A percentile compares a stretch with the other conserved stretches of the same genome.
Evolutionary conservation across 2,797 vertebrate genomes (phyloP).

Genomic region (Mormyrops attenuatus): DNA sequence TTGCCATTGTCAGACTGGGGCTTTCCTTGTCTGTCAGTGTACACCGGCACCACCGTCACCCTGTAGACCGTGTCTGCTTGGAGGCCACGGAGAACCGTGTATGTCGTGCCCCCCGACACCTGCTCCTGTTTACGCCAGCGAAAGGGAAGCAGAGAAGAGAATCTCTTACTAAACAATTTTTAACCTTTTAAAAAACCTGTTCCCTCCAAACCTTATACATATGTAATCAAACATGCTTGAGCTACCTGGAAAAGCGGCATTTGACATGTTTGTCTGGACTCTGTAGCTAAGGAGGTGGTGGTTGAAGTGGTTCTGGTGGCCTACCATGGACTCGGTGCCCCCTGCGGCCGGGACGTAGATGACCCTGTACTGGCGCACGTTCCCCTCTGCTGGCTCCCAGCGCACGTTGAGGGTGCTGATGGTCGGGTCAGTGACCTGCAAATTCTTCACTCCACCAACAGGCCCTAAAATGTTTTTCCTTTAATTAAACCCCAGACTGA

Average conservation of each 20-base stretch:
- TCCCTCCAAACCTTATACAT: neutral
- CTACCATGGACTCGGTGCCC: slow-evolving; percentile 77
- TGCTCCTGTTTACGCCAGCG: slow-evolving; percentile 63
- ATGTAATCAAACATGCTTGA: neutral
- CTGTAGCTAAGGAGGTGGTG: neutral
- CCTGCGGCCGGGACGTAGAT: slow-evolving; percentile 70
- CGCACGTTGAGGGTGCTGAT: slow-evolving; percentile 83
- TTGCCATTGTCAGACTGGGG: slow-evolving; percentile 73
- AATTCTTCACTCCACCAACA: slow-evolving; percentile 78
- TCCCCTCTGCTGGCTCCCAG: slow-evolving; percentile 90
- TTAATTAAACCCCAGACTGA: neutral
- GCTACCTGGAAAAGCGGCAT: no score
- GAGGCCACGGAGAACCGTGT: slow-evolving; percentile 75
- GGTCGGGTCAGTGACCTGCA: slow-evolving; percentile 84
- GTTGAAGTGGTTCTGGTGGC: neutral
- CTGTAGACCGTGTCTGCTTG: slow-evolving; percentile 78
- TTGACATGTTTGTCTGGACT: neutral
- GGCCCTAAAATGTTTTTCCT: slow-evolving; percentile 60
- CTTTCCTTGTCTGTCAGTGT: slow-evolving; percentile 83
- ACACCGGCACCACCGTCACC: slow-evolving; percentile 80
- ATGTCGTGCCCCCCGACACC: slow-evolving; percentile 76
- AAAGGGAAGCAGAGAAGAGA: neutral
- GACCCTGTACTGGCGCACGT: slow-evolving; percentile 83
- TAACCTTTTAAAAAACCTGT: neutral
- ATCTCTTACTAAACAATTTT: neutral